Percentiles rank a stretch among this genome's conserved stretches.
Conservation (phyloP, 2,113 vertebrate species). For the Leptobrachium ailaonicum region DNA sequence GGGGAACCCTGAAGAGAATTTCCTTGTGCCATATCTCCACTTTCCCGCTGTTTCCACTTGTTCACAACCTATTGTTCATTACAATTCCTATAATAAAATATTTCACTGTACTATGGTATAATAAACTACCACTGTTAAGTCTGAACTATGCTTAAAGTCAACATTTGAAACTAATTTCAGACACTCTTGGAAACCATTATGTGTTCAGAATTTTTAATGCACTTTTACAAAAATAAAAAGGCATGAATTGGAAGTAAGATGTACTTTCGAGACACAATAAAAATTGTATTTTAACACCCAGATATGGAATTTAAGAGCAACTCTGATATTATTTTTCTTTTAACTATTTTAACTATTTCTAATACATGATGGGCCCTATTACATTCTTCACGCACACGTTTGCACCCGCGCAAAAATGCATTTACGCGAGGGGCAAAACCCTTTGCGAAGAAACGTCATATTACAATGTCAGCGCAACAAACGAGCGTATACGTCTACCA, state of each 20-base stretch:
- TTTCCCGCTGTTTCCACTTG: slow-evolving; percentile 5
- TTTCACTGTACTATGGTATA: slow-evolving; percentile 12
- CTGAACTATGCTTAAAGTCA: slow-evolving; percentile 5
- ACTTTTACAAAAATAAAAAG: not conserved
- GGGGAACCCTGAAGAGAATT: slow-evolving; percentile 12
- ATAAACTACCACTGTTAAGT: slow-evolving; percentile 18
- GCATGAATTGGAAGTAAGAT: not conserved
- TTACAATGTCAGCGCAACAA: too few species aligned
- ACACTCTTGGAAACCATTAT: slow-evolving; percentile 6
- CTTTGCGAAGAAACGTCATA: too few species aligned
- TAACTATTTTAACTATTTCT: too few species aligned
- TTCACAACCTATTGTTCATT: slow-evolving; percentile 38
- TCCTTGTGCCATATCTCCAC: slow-evolving; percentile 17
- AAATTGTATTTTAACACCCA: too few species aligned
- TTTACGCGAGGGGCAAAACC: too few species aligned
- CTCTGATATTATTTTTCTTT: too few species aligned
- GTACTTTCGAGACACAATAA: too few species aligned
- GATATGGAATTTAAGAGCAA: too few species aligned
- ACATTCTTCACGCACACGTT: too few species aligned
- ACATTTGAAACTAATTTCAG: slow-evolving; percentile 34
- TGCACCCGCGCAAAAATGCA: too few species aligned
- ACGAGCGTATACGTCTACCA: too few species aligned
- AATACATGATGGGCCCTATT: too few species aligned
- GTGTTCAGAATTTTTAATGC: not conserved
- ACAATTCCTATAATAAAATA: slow-evolving; percentile 27